phyloP scores from a whole-genome alignment of 1,140 invertebrate species.

The Parapsyche elsis region DNA sequence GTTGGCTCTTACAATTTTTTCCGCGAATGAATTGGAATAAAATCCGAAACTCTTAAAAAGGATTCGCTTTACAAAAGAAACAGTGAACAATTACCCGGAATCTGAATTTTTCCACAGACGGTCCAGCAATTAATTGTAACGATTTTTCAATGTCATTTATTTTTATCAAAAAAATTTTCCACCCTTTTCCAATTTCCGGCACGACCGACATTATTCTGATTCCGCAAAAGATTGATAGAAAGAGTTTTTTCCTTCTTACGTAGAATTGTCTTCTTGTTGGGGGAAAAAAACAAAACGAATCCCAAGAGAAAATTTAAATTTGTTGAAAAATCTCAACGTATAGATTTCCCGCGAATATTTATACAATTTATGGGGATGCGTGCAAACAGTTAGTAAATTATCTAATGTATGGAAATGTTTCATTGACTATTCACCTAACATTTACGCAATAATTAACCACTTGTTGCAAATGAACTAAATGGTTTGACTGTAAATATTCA shows the following conservation, averaged over 20 bases:
- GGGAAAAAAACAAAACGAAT: background rate
- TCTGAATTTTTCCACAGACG: slow-evolving; percentile 7
- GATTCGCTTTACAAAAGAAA: slow-evolving; percentile 28
- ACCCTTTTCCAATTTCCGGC: slow-evolving; percentile 24
- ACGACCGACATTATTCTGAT: slow-evolving; percentile 15
- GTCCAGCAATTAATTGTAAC: slow-evolving; percentile 25
- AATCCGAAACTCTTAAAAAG: background rate
- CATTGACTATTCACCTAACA: slow-evolving; percentile 19
- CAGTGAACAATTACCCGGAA: slow-evolving; percentile 16
- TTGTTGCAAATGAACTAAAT: slow-evolving; percentile 12
- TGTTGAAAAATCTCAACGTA: slow-evolving; percentile 12
- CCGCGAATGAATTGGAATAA: background rate
- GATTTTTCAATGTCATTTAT: slow-evolving; percentile 37
- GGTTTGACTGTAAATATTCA: background rate
- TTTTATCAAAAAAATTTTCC: slow-evolving; percentile 28
- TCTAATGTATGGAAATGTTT: slow-evolving; percentile 28
- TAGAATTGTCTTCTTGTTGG: background rate
- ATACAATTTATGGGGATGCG: background rate
- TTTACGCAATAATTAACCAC: slow-evolving; percentile 32
- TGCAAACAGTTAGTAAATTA: background rate
- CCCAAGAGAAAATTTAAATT: slow-evolving; percentile 28
- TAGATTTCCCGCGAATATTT: background rate
- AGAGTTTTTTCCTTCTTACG: slow-evolving; percentile 5
- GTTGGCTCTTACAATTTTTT: background rate
- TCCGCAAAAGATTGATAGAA: slow-evolving; percentile 30